These are phyloP conservation scores for Lacanobia wlatinum DNA, from an alignment of 2,888 invertebrate species.

Conservation along the genomic window DNA sequence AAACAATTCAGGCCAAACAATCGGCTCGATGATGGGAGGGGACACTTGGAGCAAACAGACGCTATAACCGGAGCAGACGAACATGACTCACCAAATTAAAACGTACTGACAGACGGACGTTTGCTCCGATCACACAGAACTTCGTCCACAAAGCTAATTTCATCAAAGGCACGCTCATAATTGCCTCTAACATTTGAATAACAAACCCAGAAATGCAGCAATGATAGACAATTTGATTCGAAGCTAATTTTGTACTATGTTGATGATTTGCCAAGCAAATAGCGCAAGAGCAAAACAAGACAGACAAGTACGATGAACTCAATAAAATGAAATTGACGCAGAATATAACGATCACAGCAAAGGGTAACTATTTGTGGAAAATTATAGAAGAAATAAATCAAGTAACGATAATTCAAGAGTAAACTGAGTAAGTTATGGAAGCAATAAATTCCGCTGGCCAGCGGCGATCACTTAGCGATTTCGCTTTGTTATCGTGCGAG, in stretches of 20 bases:
- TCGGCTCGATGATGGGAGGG: conserved; percentile 75
- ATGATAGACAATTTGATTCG: conserved; percentile 67
- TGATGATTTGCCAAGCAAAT: conserved; percentile 77
- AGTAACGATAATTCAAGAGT: conserved; percentile 68
- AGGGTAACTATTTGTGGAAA: conserved; percentile 64
- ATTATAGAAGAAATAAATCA: conserved; percentile 68
- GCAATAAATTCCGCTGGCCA: conserved; percentile 70
- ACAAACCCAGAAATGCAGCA: conserved; percentile 48
- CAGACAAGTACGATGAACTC: conserved; percentile 74
- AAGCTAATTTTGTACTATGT: conserved; percentile 70
- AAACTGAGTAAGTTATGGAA: conserved; percentile 69
- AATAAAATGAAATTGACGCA: conserved; percentile 58
- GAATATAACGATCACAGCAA: conserved; percentile 56
- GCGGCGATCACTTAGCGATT: conserved; percentile 68
- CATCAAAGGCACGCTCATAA: conserved; percentile 41
- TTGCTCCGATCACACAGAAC: conserved; percentile 53
- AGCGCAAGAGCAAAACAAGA: conserved; percentile 68
- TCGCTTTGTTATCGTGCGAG: conserved; percentile 66
- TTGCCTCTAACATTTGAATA: conserved; percentile 44
- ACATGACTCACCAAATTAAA: conserved; percentile 78
- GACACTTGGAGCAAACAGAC: conserved; percentile 78
- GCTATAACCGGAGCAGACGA: conserved; percentile 73
- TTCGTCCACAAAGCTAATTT: conserved; percentile 52
- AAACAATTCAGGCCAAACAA: conserved; percentile 85
- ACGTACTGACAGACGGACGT: conserved; percentile 61